Base-by-base conservation (phyloP, 1,140 invertebrate genomes). In the Cydia splendana region DNA sequence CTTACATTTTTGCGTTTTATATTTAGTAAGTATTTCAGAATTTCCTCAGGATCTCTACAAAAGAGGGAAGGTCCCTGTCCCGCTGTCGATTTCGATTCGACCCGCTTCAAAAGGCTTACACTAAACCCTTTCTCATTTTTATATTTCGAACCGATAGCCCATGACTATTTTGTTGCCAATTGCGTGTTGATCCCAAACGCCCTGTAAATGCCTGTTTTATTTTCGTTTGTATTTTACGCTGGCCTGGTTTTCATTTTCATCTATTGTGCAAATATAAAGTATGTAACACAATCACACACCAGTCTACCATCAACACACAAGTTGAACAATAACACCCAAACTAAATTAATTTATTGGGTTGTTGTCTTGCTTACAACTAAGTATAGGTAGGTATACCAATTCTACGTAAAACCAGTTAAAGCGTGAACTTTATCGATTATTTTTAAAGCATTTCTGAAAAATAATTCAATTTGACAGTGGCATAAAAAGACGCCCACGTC, bases 61-160 rank as follows among this genome's bases (percentile, higher is more conserved):
- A 73, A 81, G 83, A 83, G 87, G 87, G 84, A 93, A 92, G 87
- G 84, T 82, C 83, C 83, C 84, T 87, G 84, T 82, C 83, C 83
- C 84, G 79, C 83, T 91, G 90, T 93, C 91, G 82, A 87, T 87
- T 88, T 82, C 87, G 87, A 93, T 91, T 93, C 81, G 86, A 93
- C 91, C 91, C 90, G 87, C 85, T 84, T 93, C 91, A 93, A 93
- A 88, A 78, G 87, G 91, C 87, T 93, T 92, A 91, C 74, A 51
- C 65, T 88, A 84, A 89, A 89, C 87, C 91, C 91, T 91, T 93
- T 92, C 87, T 84, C 86, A 84, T 91, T 90, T 89, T 88, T 90
- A 81, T 89, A 87, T 89, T 87, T 85, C 87, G 86, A 90, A 90
- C 86, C 85, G 86, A 90, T 89, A 88, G 88, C 85, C 88, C 88